A percentile compares a stretch with the other conserved stretches of the same genome.
phyloP scores from a whole-genome alignment of 2,113 vertebrate genomes.

The Cyrtonyx montezumae region DNA sequence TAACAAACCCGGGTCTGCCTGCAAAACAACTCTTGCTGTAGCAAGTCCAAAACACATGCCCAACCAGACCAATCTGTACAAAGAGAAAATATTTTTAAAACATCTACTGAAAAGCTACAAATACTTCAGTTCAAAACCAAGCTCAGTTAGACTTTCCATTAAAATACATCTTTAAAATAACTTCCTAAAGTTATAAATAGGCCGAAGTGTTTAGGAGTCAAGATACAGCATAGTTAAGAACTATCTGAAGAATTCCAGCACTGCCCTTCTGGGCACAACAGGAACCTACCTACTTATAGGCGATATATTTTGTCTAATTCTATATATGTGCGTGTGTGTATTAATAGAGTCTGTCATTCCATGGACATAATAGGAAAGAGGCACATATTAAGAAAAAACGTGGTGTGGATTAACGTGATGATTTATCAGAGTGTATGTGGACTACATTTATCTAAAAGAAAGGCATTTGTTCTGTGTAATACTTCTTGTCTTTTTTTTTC shows the following conservation, averaged over 20 bases:
- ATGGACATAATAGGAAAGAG: neutral
- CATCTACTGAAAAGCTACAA: neutral
- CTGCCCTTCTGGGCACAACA: conserved; percentile 7
- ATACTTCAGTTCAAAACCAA: neutral
- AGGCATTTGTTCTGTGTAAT: neutral
- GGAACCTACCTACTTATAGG: conserved; percentile 27
- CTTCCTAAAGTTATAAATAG: conserved; percentile 47
- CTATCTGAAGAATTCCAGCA: conserved; percentile 26
- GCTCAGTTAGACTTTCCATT: conserved; percentile 21
- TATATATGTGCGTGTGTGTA: neutral
- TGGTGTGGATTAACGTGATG: neutral
- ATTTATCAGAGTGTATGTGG: neutral
- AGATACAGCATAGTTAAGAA: conserved; percentile 34
- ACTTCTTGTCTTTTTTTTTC: neutral
- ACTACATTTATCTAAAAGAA: neutral
- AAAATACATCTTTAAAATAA: conserved; percentile 47
- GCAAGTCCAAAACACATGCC: neutral
- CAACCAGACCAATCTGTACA: neutral
- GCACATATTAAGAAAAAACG: neutral
- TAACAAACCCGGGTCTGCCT: neutral
- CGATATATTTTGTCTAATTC: conserved; percentile 29
- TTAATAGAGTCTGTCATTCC: neutral
- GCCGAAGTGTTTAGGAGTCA: conserved; percentile 13
- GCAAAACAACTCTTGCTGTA: neutral
- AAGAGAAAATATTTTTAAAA: conserved; percentile 8